A percentile compares a stretch with the other conserved stretches of the same genome.
Conservation (phyloP, 2,113 vertebrate species). For the Rostratula benghalensis region DNA sequence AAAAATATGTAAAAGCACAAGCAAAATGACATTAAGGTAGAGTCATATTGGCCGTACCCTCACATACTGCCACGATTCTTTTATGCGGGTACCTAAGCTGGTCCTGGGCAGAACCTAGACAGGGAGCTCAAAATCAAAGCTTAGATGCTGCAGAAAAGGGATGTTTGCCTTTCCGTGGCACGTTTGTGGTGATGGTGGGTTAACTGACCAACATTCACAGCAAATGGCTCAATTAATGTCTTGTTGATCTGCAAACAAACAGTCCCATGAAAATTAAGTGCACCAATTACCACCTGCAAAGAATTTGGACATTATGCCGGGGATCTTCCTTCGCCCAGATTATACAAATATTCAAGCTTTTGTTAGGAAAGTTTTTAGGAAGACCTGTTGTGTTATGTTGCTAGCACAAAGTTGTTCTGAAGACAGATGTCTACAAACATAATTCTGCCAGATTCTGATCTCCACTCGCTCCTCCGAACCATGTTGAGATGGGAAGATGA, state of each 20-base stretch:
- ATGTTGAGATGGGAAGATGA: background rate
- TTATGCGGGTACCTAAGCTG: background rate
- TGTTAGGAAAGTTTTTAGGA: background rate
- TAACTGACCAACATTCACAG: background rate
- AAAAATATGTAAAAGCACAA: constrained; percentile 21
- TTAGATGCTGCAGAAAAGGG: background rate
- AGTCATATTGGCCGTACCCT: background rate
- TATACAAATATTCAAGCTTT: background rate
- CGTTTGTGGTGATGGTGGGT: background rate
- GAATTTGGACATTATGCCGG: background rate
- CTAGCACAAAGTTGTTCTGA: background rate
- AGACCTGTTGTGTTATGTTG: background rate
- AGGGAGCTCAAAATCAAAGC: background rate
- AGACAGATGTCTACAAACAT: background rate
- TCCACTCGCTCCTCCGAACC: background rate
- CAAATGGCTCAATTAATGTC: background rate
- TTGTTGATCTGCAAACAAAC: background rate
- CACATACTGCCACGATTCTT: background rate
- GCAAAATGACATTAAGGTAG: constrained; percentile 12
- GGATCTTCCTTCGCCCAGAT: background rate
- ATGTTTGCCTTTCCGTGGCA: background rate
- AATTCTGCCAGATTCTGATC: background rate
- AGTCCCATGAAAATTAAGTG: background rate
- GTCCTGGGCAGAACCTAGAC: background rate
- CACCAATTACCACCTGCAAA: background rate